phyloP scores from a whole-genome alignment of 2,888 invertebrate species.

The Arge pagana region DNA sequence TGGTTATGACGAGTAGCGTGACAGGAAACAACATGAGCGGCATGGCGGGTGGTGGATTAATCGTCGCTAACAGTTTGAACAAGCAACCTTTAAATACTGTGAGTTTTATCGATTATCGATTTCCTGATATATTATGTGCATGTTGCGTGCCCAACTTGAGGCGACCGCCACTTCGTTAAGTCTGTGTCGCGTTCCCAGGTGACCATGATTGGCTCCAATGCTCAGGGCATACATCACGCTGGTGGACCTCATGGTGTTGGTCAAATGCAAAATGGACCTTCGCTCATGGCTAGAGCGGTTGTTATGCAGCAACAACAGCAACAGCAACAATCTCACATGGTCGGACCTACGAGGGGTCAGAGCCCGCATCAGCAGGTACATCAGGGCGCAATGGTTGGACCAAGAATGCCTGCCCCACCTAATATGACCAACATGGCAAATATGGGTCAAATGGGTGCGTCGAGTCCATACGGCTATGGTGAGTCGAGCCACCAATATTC shows the following conservation, averaged over 20 bases:
- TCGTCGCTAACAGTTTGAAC: constrained; percentile 75
- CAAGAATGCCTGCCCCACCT: constrained; percentile 67
- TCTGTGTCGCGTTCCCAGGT: constrained; percentile 40
- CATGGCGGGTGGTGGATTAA: constrained; percentile 75
- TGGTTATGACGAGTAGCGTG: constrained; percentile 81
- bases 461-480: constrained; percentile 57
- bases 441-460: constrained; percentile 55
- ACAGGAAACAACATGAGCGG: constrained; percentile 63
- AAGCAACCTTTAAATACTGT: constrained; percentile 67
- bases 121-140: background rate
- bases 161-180: background rate
- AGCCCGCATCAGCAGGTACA: constrained; percentile 59
- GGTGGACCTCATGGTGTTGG: constrained; percentile 49
- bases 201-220: constrained; percentile 63
- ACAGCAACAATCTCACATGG: constrained; percentile 49
- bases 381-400: constrained; percentile 57
- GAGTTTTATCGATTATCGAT: constrained; percentile 18
- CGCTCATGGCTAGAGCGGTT: constrained; percentile 63
- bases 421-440: constrained; percentile 59
- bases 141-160: background rate
- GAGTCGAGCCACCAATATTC: too few relatives aligned
- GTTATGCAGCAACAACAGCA: constrained; percentile 58
- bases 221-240: constrained; percentile 57
- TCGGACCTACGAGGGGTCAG: constrained; percentile 53
- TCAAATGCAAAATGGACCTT: constrained; percentile 77